Evolutionary conservation across 2,888 invertebrate species (phyloP).

Genomic region (Xylocampa areola): DNA sequence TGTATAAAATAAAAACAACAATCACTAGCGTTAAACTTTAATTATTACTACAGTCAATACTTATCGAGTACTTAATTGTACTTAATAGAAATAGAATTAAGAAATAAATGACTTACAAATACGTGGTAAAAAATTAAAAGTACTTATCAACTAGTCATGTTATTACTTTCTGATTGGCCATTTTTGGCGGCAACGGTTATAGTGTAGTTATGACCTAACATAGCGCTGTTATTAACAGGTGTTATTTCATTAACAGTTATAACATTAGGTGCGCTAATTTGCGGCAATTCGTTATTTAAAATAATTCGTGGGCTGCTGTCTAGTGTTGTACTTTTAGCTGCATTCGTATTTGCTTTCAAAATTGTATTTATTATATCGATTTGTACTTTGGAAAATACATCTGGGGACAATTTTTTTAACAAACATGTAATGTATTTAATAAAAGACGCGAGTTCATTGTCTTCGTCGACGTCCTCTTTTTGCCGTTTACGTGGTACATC

Average conservation of each 20-base stretch:
- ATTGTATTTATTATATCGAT: conserved; percentile 75
- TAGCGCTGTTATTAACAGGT: not conserved
- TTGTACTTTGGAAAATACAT: conserved; percentile 68
- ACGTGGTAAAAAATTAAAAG: not conserved
- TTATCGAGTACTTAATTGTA: too few relatives aligned
- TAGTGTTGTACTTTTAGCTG: too few relatives aligned
- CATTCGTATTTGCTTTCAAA: conserved; percentile 64
- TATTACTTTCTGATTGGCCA: not conserved
- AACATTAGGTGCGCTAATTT: conserved; percentile 14
- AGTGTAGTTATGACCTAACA: conserved; percentile 37
- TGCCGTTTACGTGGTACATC: conserved; percentile 7
- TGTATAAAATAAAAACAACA: too few relatives aligned
- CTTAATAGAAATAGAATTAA: too few relatives aligned
- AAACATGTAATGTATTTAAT: conserved; percentile 71
- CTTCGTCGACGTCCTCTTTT: conserved; percentile 35
- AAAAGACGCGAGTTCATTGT: conserved; percentile 71
- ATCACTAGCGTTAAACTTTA: too few relatives aligned
- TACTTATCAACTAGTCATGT: not conserved
- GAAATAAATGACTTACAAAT: too few relatives aligned
- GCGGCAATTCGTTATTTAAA: conserved; percentile 8
- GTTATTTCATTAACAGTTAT: conserved; percentile 34
- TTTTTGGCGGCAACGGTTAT: conserved; percentile 20
- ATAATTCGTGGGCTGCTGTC: not conserved
- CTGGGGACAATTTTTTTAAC: conserved; percentile 68
- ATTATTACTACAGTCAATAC: too few relatives aligned